Percentiles rank a stretch among this genome's conserved stretches.
Evolutionary conservation across 2,888 invertebrate species (phyloP).

Genomic region (Biston stratarius): DNA sequence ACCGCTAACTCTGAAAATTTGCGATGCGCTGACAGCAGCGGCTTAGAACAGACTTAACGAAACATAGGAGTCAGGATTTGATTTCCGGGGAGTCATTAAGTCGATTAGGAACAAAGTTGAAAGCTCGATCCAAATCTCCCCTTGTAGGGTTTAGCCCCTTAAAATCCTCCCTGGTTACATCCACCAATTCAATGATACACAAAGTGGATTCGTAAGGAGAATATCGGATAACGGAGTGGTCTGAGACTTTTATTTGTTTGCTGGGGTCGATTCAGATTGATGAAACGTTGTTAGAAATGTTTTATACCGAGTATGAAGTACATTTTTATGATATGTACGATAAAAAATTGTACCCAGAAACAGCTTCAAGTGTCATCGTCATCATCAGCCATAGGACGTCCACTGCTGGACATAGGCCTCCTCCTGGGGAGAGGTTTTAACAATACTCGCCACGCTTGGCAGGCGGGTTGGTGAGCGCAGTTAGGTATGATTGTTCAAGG

Average conservation of each 20-base stretch:
- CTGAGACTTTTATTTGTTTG: constrained; percentile 5
- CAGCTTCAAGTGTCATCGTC: too few relatives aligned
- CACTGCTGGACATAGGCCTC: too few relatives aligned
- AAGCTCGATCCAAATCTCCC: background rate
- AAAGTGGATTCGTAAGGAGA: constrained; percentile 21
- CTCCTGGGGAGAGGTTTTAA: too few relatives aligned
- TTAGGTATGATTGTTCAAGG: too few relatives aligned
- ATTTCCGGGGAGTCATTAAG: constrained; percentile 15
- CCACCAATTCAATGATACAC: constrained; percentile 5
- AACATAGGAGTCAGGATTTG: constrained; percentile 4
- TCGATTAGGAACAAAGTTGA: constrained; percentile 16
- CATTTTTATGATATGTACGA: too few relatives aligned
- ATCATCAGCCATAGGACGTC: too few relatives aligned
- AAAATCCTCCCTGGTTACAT: constrained; percentile 1
- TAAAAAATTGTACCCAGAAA: background rate
- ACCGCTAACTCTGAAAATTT: background rate
- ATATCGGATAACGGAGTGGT: constrained; percentile 14
- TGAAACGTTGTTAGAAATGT: background rate
- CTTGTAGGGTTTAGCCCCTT: constrained; percentile 6
- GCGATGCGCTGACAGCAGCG: background rate
- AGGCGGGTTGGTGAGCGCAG: too few relatives aligned
- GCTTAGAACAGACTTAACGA: constrained; percentile 2
- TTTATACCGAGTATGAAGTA: too few relatives aligned
- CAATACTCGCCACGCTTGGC: too few relatives aligned
- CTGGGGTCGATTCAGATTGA: background rate